Percentiles rank a stretch among this genome's conserved stretches.
phyloP scores from a whole-genome alignment of 2,888 invertebrate species.

The Ptycholaimellus sp. region DNA sequence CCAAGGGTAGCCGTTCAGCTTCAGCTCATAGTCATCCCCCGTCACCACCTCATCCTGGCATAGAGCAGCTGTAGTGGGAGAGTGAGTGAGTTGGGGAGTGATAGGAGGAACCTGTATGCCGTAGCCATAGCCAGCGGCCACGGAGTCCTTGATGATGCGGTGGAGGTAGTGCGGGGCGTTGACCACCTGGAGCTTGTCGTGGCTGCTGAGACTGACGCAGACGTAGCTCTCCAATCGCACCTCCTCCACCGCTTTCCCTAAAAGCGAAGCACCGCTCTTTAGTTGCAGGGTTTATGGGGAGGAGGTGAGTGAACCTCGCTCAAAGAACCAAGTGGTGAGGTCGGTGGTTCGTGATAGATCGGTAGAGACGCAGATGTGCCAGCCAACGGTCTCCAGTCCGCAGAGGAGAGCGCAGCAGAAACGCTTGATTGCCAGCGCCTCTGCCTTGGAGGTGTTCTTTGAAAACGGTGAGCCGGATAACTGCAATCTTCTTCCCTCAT shows the following conservation, averaged over 20 bases:
- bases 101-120: no score
- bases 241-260: no score
- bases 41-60: not conserved
- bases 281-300: not conserved
- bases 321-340: conserved; percentile 7
- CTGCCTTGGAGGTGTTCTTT: not conserved
- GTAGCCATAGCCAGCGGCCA: no score
- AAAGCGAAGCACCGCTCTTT: no score
- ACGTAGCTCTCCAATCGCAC: no score
- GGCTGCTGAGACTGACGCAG: conserved; percentile 5
- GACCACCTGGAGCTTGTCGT: conserved; percentile 5
- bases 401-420: not conserved
- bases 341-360: conserved; percentile 4
- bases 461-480: not conserved
- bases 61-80: no score
- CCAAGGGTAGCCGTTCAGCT: not conserved
- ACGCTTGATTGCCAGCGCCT: conserved; percentile 1
- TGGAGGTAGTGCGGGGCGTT: conserved; percentile 1
- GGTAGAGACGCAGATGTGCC: conserved; percentile 1
- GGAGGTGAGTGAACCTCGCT: not conserved
- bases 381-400: conserved; percentile 1
- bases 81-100: no score
- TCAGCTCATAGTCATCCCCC: not conserved
- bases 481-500: no score
- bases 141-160: not conserved